These are phyloP conservation scores for Phymorhynchus buccinoides DNA, from an alignment of 1,140 invertebrate genomes.

Conservation along the genomic window DNA sequence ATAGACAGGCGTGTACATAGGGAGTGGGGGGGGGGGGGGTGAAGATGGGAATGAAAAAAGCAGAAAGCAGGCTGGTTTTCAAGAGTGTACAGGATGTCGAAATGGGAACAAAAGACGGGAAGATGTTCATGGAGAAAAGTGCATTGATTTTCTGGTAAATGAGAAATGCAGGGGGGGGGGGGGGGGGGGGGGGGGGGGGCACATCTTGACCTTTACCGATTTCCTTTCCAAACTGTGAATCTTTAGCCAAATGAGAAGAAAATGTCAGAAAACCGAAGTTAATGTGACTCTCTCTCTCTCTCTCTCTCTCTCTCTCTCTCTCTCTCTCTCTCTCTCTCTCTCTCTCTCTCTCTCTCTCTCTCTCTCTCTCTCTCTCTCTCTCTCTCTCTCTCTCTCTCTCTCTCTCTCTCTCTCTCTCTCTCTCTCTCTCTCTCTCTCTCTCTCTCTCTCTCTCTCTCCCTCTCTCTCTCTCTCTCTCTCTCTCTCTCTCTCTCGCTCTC, in stretches of 20 bases:
- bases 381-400: neutral
- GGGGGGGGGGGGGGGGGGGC: too few relatives aligned
- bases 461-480: neutral
- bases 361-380: neutral
- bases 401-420: neutral
- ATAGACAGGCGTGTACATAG: too few relatives aligned
- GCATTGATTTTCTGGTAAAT: neutral
- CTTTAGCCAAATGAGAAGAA: neutral
- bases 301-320: neutral
- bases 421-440: neutral
- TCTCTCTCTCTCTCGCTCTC: neutral
- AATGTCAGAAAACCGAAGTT: neutral
- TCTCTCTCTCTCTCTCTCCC: neutral
- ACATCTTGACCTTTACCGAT: too few relatives aligned
- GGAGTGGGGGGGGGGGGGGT: too few relatives aligned
- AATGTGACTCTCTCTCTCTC: neutral
- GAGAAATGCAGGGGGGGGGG: too few relatives aligned
- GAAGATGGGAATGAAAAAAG: too few relatives aligned
- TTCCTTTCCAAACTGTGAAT: neutral
- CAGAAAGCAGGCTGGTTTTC: too few relatives aligned
- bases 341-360: neutral
- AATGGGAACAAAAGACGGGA: too few relatives aligned
- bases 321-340: conserved; percentile 30
- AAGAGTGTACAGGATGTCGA: too few relatives aligned
- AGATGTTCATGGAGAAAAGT: too few relatives aligned